phyloP scores from a whole-genome alignment of 2,113 vertebrate genomes.

The Pterocles gutturalis region DNA sequence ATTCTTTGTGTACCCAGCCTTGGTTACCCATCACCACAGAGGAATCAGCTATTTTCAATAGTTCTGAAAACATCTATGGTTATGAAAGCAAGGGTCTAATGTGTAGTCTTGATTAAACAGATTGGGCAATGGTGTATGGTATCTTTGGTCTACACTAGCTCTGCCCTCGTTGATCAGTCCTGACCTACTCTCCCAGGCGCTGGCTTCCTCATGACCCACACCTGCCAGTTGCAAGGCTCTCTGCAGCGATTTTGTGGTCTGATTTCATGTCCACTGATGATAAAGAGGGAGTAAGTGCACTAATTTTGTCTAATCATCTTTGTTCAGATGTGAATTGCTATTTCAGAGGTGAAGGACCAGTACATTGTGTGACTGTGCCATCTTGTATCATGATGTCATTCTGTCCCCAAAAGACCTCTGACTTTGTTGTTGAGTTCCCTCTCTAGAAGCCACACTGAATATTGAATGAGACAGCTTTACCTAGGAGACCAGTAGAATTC shows the following conservation, averaged over 20 bases:
- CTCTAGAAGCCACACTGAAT: accelerated
- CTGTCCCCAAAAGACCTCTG: background rate
- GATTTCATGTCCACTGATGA: background rate
- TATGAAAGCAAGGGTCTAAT: background rate
- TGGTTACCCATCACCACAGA: background rate
- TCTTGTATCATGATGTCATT: background rate
- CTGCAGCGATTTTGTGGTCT: background rate
- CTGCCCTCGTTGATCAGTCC: background rate
- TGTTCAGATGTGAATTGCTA: background rate
- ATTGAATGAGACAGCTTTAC: background rate
- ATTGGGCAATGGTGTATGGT: background rate
- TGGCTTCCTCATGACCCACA: background rate
- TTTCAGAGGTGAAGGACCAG: background rate
- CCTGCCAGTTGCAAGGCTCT: background rate
- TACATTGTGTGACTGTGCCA: background rate
- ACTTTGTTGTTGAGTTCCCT: background rate
- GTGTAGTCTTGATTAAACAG: background rate
- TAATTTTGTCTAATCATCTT: background rate
- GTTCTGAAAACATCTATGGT: background rate
- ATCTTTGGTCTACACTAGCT: background rate
- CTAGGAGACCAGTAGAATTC: background rate
- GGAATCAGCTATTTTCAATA: background rate
- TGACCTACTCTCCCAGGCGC: background rate
- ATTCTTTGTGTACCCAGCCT: background rate
- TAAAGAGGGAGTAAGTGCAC: background rate